Evolutionary conservation across 2,113 vertebrate genomes (phyloP).

Genomic region (Tragelaphus buxtoni): DNA sequence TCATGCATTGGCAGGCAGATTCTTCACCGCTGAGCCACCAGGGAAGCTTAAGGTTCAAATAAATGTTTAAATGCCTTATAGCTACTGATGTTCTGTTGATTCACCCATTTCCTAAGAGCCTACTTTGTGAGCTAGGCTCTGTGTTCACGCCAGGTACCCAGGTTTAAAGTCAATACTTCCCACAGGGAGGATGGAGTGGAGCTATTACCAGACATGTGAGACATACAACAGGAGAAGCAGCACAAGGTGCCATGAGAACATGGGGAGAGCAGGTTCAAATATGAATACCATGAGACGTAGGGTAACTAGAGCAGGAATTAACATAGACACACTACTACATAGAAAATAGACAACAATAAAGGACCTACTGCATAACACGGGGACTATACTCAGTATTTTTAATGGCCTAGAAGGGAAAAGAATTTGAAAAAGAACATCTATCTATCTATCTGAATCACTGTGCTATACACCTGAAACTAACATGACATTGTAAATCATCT

Average conservation of each 20-base stretch:
- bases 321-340: background rate
- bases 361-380: background rate
- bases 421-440: background rate
- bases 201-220: background rate
- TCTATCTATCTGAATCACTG: background rate
- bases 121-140: background rate
- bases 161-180: background rate
- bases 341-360: background rate
- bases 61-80: background rate
- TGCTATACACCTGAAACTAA: background rate
- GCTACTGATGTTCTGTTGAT: background rate
- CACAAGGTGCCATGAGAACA: accelerated
- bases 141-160: background rate
- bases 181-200: background rate
- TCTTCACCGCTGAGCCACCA: background rate
- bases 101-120: background rate
- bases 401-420: background rate
- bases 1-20: background rate
- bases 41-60: background rate
- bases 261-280: accelerated
- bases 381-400: background rate
- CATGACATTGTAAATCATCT: background rate
- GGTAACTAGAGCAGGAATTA: background rate
- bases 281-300: background rate
- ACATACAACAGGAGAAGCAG: accelerated